Percentiles rank a stretch among this genome's conserved stretches.
Evolutionary conservation across 2,113 vertebrate species (phyloP).

Genomic region (Junco hyemalis): DNA sequence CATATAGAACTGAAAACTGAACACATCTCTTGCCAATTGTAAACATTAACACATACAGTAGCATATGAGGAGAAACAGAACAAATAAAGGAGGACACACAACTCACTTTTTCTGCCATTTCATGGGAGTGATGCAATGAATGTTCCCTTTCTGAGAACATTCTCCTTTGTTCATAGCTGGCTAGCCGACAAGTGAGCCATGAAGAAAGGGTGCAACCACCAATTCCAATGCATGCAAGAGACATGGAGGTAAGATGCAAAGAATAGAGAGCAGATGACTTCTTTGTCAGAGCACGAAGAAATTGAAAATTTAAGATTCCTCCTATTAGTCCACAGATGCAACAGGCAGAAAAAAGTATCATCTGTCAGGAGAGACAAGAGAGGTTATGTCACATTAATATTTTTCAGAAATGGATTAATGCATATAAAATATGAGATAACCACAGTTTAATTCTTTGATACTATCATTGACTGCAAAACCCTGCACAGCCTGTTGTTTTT

Average conservation of each 20-base stretch:
- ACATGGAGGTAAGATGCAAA: slow-evolving; percentile 92
- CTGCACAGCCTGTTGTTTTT: neutral
- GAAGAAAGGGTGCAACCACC: slow-evolving; percentile 94
- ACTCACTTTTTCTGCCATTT: slow-evolving; percentile 97
- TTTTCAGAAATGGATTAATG: neutral
- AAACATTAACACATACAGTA: neutral
- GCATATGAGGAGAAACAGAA: neutral
- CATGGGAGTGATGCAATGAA: slow-evolving; percentile 96
- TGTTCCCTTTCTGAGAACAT: slow-evolving; percentile 99
- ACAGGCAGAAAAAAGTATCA: slow-evolving; percentile 98
- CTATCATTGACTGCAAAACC: neutral
- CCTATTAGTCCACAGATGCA: slow-evolving; percentile 98
- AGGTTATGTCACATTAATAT: neutral
- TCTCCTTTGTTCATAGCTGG: slow-evolving; percentile 96
- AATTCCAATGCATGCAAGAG: slow-evolving; percentile 92
- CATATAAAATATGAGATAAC: neutral
- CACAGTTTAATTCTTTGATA: neutral
- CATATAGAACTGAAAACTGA: slow-evolving; percentile 9
- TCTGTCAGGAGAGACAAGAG: slow-evolving; percentile 77
- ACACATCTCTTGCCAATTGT: neutral
- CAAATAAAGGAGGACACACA: slow-evolving; percentile 8
- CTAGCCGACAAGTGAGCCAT: slow-evolving; percentile 96
- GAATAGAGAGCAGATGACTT: slow-evolving; percentile 84
- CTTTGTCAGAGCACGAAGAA: slow-evolving; percentile 92
- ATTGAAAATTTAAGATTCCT: slow-evolving; percentile 98